Evolutionary conservation across 1,140 invertebrate species (phyloP).

Genomic region (Ruditapes philippinarum): DNA sequence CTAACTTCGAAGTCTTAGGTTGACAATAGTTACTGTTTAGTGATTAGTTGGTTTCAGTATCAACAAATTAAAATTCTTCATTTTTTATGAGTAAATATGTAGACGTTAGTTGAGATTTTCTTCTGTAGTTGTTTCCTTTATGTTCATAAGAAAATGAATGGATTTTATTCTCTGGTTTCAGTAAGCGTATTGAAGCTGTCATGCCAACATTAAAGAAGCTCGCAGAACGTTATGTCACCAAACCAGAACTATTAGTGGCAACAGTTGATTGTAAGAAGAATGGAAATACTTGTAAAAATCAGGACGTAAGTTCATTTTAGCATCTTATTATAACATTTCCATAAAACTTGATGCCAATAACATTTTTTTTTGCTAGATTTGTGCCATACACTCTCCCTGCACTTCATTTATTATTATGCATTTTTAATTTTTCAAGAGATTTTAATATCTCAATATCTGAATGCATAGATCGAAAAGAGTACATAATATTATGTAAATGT

Average conservation of each 20-base stretch:
- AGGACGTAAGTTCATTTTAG: conserved; percentile 11
- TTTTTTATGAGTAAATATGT: too few relatives aligned
- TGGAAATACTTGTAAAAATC: background rate
- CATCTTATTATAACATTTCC: background rate
- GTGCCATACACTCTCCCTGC: too few relatives aligned
- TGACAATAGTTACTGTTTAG: too few relatives aligned
- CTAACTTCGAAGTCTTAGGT: too few relatives aligned
- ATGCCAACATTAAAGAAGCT: conserved; percentile 13
- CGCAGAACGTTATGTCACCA: background rate
- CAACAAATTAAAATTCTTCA: too few relatives aligned
- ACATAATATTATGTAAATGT: too few relatives aligned
- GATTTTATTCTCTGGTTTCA: background rate
- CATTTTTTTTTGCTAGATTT: too few relatives aligned
- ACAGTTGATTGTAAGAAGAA: conserved; percentile 8
- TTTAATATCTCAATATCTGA: too few relatives aligned
- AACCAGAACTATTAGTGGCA: conserved; percentile 39
- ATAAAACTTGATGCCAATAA: background rate
- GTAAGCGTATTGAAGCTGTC: background rate
- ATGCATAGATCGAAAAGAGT: too few relatives aligned
- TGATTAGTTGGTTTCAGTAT: too few relatives aligned
- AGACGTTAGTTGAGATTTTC: background rate
- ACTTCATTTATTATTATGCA: too few relatives aligned
- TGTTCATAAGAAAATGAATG: background rate
- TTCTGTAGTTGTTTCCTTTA: background rate
- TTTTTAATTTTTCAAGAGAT: too few relatives aligned